A percentile compares a stretch with the other conserved stretches of the same genome.
Conservation (phyloP, 1,140 invertebrate genomes). For the Zaprionus taronus region DNA sequence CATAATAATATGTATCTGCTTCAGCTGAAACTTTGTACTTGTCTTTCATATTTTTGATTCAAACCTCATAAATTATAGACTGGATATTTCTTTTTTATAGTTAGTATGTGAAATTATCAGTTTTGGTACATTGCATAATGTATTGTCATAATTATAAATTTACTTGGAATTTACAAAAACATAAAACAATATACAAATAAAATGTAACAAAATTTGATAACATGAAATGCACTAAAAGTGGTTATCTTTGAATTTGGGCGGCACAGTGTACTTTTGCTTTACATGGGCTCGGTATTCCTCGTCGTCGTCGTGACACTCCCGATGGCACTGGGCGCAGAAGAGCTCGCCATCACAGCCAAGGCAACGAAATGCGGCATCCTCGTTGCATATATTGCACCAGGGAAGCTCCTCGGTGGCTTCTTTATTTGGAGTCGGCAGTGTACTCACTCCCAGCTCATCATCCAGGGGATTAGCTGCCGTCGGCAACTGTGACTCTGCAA, state of each 20-base stretch:
- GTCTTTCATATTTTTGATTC: not conserved
- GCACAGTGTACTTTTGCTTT: slow-evolving; percentile 64
- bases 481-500: slow-evolving; percentile 71
- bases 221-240: slow-evolving; percentile 56
- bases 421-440: not conserved
- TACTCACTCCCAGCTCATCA: slow-evolving; percentile 42
- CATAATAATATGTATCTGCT: not conserved
- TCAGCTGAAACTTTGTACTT: not conserved
- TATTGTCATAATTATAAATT: slow-evolving; percentile 10
- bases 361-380: slow-evolving; percentile 89
- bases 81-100: not conserved
- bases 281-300: slow-evolving; percentile 76
- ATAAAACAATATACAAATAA: slow-evolving; percentile 17
- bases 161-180: slow-evolving; percentile 12
- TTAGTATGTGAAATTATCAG: slow-evolving; percentile 14
- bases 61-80: not conserved
- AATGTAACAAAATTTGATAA: slow-evolving; percentile 26
- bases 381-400: slow-evolving; percentile 92
- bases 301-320: slow-evolving; percentile 85
- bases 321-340: slow-evolving; percentile 89
- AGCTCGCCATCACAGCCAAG: slow-evolving; percentile 89
- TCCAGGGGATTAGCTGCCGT: slow-evolving; percentile 62
- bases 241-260: slow-evolving; percentile 78
- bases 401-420: slow-evolving; percentile 87
- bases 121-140: slow-evolving; percentile 19